Percentiles rank a stretch among this genome's conserved stretches.
phyloP scores from a whole-genome alignment of 2,888 invertebrate genomes.

The Caenorhabditis imperialis region DNA sequence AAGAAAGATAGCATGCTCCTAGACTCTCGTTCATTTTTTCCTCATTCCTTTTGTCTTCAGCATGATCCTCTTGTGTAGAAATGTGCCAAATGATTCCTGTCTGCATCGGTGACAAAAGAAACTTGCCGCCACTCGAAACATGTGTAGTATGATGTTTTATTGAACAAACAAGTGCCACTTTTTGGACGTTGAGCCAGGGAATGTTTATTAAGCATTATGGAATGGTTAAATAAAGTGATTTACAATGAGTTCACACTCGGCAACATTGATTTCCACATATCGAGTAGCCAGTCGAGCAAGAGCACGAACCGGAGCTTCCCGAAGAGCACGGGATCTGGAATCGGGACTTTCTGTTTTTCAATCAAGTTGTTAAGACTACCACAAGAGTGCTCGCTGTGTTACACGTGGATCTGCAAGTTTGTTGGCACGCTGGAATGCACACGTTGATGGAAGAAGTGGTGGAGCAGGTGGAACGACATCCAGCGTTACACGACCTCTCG shows the following conservation, averaged over 20 bases:
- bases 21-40: too few species aligned
- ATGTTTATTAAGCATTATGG: too few species aligned
- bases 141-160: conserved; percentile 27
- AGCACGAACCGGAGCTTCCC: conserved; percentile 25
- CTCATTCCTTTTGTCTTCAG: too few species aligned
- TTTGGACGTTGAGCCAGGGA: conserved; percentile 35
- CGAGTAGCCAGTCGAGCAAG: conserved; percentile 37
- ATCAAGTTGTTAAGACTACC: not conserved
- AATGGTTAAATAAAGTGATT: conserved; percentile 23
- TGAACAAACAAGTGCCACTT: conserved; percentile 15
- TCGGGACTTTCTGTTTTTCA: too few species aligned
- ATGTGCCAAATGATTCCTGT: too few species aligned
- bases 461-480: conserved; percentile 41
- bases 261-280: conserved; percentile 49
- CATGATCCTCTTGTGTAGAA: too few species aligned
- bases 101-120: conserved; percentile 14
- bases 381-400: conserved; percentile 34
- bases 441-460: conserved; percentile 34
- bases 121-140: conserved; percentile 36
- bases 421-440: conserved; percentile 51
- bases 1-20: too few species aligned
- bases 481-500: conserved; percentile 36
- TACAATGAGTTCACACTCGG: conserved; percentile 6
- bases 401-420: conserved; percentile 45
- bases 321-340: conserved; percentile 36